Conservation (phyloP, 92 coral and sea anemone species). For the Virgularia gustaviana region DNA sequence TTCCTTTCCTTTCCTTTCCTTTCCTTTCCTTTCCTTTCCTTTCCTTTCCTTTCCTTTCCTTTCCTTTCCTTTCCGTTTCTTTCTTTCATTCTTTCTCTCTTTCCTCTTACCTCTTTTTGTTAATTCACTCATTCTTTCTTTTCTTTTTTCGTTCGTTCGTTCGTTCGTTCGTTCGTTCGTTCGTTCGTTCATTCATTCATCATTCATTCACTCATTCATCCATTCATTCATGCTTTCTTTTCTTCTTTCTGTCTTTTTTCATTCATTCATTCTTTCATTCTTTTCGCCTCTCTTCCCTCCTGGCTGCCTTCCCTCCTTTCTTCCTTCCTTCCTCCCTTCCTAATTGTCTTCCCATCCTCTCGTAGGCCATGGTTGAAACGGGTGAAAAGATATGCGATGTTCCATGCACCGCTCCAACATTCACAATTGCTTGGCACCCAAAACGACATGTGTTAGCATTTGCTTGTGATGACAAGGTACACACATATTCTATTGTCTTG, state of each 20-base stretch:
- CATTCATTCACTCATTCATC: not conserved
- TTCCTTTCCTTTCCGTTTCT: not conserved
- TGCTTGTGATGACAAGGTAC: constrained; percentile 99
- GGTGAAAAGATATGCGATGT: constrained; percentile 96
- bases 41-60: not conserved
- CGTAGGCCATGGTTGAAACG: constrained; percentile 94
- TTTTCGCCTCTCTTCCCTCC: not conserved
- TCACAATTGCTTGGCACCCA: constrained; percentile 99
- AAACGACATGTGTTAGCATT: constrained; percentile 83
- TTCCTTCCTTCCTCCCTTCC: not conserved
- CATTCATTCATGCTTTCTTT: not conserved
- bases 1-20: not conserved
- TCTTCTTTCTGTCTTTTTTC: constrained; percentile 6
- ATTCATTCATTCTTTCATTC: not conserved
- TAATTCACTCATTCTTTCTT: not conserved
- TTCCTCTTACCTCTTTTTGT: not conserved
- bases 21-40: not conserved
- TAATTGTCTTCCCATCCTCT: not conserved
- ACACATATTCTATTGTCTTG: not conserved
- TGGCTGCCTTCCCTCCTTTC: not conserved
- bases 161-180: not conserved
- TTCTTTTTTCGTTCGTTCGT: not conserved
- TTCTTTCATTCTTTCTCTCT: not conserved
- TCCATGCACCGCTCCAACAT: constrained; percentile 95
- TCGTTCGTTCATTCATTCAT: not conserved